Evolutionary conservation across 2,113 vertebrate genomes (phyloP).

Genomic region (Lasiurus borealis): DNA sequence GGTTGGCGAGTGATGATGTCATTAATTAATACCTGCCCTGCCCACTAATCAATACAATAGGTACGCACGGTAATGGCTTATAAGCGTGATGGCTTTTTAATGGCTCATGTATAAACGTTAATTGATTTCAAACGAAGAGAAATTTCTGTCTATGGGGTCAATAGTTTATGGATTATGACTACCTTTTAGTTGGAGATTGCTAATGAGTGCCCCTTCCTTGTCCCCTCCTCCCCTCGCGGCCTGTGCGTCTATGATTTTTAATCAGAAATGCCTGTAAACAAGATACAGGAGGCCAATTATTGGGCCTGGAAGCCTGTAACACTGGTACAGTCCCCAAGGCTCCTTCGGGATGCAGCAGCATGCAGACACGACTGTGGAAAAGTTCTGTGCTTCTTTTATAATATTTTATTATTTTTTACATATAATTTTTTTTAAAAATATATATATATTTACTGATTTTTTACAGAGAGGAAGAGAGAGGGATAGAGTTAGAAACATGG

Average conservation of each 20-base stretch:
- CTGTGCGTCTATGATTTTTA: conserved; percentile 43
- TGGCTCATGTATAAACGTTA: conserved; percentile 74
- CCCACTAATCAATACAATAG: conserved; percentile 74
- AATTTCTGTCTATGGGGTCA: conserved; percentile 69
- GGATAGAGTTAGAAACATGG: no score
- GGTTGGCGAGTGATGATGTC: conserved; percentile 68
- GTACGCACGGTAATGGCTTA: conserved; percentile 71
- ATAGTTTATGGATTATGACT: conserved; percentile 56
- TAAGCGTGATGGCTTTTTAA: conserved; percentile 76
- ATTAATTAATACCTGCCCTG: conserved; percentile 79
- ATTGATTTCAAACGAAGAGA: conserved; percentile 74
- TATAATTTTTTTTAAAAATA: background rate
- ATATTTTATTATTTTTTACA: background rate
- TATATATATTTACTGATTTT: no score
- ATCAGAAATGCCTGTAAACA: conserved; percentile 67
- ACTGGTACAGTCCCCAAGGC: background rate
- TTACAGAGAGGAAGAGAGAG: no score
- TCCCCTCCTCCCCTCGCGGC: background rate
- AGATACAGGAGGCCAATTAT: conserved; percentile 57
- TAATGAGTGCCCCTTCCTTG: background rate
- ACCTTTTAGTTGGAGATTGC: conserved; percentile 69
- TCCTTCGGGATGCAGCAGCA: background rate
- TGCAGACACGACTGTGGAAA: background rate
- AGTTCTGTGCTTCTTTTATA: background rate
- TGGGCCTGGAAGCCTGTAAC: conserved; percentile 40